phyloP scores from a whole-genome alignment of 2,888 invertebrate genomes.

The Lepidocyrtoides sp. region DNA sequence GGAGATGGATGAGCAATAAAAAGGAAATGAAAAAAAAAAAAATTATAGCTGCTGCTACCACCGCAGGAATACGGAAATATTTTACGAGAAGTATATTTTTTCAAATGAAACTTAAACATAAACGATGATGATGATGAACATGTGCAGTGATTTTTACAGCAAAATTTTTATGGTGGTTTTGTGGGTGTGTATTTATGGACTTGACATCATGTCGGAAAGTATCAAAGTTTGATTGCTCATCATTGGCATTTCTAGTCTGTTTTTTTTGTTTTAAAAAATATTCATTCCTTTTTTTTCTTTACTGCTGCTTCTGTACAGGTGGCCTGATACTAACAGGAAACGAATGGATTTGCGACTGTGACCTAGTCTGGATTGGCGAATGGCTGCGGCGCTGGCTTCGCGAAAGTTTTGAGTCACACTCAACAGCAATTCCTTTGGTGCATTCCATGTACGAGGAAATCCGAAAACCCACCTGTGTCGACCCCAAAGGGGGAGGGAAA shows the following conservation, averaged over 20 bases:
- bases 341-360: conserved; percentile 95
- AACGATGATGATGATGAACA: too few species aligned
- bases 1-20: conserved; percentile 2
- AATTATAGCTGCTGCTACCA: not conserved
- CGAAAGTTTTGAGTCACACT: conserved; percentile 93
- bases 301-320: conserved; percentile 86
- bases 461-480: conserved; percentile 89
- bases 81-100: too few species aligned
- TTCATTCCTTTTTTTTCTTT: not conserved
- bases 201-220: too few species aligned
- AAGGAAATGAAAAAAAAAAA: not conserved
- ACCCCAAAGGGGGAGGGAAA: conserved; percentile 88
- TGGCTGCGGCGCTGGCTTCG: conserved; percentile 96
- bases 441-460: conserved; percentile 84
- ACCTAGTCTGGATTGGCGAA: conserved; percentile 95
- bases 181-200: not conserved
- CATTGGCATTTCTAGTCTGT: not conserved
- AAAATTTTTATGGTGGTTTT: not conserved
- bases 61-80: too few species aligned
- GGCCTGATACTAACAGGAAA: conserved; percentile 94
- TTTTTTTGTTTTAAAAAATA: not conserved
- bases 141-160: too few species aligned
- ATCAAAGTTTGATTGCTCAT: too few species aligned
- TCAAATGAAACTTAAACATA: too few species aligned
- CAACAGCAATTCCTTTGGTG: conserved; percentile 87